Conservation (phyloP, 30 jellyfish, hydroid and myxozoan species). For the Hydractinia symbiolongicarpus region DNA sequence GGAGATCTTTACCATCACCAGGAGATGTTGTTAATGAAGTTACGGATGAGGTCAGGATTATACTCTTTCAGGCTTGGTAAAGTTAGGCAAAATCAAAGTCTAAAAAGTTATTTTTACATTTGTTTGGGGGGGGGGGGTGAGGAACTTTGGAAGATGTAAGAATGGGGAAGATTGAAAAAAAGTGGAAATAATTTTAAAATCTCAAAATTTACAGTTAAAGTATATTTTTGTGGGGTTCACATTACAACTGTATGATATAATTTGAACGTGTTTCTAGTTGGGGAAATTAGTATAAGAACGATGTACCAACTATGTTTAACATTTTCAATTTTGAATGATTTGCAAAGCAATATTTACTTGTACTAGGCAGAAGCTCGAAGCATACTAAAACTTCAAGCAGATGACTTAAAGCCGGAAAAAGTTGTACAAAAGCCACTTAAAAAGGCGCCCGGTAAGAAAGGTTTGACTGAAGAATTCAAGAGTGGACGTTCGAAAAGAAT, state of each 20-base stretch:
- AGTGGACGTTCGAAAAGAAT: slow-evolving; percentile 45
- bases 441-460: slow-evolving; percentile 17
- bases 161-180: no score
- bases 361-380: slow-evolving; percentile 62
- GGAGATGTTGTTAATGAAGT: slow-evolving; percentile 73
- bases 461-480: slow-evolving; percentile 5
- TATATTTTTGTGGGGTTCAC: no score
- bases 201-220: no score
- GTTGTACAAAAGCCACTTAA: neutral
- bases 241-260: no score
- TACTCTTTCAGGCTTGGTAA: neutral
- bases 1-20: slow-evolving; percentile 81
- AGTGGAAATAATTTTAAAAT: no score
- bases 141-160: no score
- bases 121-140: no score
- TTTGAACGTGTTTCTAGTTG: no score
- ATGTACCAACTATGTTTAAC: no score
- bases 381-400: slow-evolving; percentile 37
- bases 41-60: slow-evolving; percentile 62
- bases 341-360: neutral
- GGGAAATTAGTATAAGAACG: no score
- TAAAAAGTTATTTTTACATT: neutral
- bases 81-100: neutral
- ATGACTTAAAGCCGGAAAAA: slow-evolving; percentile 36
- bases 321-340: no score